Evolutionary conservation across 2,888 invertebrate genomes (phyloP).

Genomic region (Fissipunctia ypsillon): DNA sequence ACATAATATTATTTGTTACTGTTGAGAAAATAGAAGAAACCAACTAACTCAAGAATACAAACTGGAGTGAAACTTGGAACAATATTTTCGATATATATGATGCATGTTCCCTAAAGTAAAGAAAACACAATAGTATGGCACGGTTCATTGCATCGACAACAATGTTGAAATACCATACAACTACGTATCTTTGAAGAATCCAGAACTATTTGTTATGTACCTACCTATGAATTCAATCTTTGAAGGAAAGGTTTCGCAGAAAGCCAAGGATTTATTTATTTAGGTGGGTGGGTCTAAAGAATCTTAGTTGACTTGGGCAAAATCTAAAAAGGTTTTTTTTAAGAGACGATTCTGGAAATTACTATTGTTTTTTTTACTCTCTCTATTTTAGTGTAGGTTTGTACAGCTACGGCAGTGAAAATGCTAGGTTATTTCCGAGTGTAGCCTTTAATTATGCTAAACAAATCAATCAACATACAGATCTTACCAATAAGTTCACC

Average conservation of each 20-base stretch:
- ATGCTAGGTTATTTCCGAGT: background rate
- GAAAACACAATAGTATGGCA: constrained; percentile 47
- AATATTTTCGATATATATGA: constrained; percentile 45
- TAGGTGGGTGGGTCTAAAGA: constrained; percentile 33
- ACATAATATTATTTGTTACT: constrained; percentile 25
- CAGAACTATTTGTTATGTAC: constrained; percentile 8
- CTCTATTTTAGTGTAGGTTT: background rate
- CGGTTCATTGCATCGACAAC: constrained; percentile 49
- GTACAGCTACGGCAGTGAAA: background rate
- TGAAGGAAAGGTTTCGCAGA: constrained; percentile 27
- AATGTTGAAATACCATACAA: constrained; percentile 34
- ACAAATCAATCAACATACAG: background rate
- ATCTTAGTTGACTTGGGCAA: constrained; percentile 30
- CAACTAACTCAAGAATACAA: constrained; percentile 25
- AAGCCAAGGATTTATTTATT: constrained; percentile 46
- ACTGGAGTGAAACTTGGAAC: constrained; percentile 45
- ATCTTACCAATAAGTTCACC: background rate
- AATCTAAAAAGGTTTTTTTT: constrained; percentile 26
- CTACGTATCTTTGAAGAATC: constrained; percentile 25
- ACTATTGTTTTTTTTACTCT: constrained; percentile 13
- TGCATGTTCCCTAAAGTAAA: constrained; percentile 42
- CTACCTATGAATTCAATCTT: constrained; percentile 1
- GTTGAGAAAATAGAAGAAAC: constrained; percentile 27
- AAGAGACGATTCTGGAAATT: constrained; percentile 12
- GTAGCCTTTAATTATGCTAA: background rate